Conservation (phyloP, 1,140 invertebrate genomes). For the Coboldia fuscipes region DNA sequence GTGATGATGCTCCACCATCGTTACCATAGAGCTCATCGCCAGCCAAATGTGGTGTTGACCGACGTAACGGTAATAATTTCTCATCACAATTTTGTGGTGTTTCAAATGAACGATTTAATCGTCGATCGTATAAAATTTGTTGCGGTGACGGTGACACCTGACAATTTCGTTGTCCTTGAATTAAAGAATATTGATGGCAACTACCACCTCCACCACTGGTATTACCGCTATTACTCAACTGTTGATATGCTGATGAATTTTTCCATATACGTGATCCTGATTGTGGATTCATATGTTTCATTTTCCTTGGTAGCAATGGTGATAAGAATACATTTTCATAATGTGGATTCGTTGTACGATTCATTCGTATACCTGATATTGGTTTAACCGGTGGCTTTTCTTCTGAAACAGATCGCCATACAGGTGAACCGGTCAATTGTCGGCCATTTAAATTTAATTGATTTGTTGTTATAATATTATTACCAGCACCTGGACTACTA, state of each 20-base stretch:
- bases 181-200: neutral
- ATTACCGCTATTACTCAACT: constrained; percentile 1
- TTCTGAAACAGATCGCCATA: constrained; percentile 17
- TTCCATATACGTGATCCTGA: neutral
- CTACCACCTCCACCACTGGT: neutral
- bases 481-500: neutral
- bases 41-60: constrained; percentile 8
- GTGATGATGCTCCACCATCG: neutral
- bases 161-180: too few relatives aligned
- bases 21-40: constrained; percentile 5
- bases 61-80: constrained; percentile 6
- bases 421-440: constrained; percentile 2
- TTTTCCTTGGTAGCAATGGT: constrained; percentile 15
- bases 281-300: too few relatives aligned
- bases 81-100: constrained; percentile 15
- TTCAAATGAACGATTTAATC: constrained; percentile 20
- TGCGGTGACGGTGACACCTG: constrained; percentile 1
- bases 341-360: neutral
- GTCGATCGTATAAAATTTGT: constrained; percentile 18
- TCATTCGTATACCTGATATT: neutral
- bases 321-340: constrained; percentile 20
- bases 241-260: constrained; percentile 7
- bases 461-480: neutral
- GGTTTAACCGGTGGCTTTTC: constrained; percentile 15
- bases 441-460: neutral